phyloP scores from a whole-genome alignment of 2,797 vertebrate species.

The Tadarida brasiliensis region DNA sequence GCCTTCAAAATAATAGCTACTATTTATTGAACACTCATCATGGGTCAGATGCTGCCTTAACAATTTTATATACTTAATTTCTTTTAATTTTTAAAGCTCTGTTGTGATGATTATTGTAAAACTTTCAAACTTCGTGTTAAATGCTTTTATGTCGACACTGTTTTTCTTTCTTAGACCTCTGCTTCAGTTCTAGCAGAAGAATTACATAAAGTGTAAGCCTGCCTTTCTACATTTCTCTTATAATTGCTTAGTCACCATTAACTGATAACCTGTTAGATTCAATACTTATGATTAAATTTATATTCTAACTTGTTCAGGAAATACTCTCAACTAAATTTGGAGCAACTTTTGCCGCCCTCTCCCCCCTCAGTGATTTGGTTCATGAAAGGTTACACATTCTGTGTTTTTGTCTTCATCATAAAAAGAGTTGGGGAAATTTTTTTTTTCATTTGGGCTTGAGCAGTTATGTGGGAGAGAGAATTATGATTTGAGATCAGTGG shows the following conservation, averaged over 20 bases:
- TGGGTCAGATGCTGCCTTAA: constrained; percentile 17
- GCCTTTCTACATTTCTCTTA: constrained; percentile 72
- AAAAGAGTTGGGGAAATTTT: constrained; percentile 23
- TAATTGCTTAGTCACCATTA: constrained; percentile 56
- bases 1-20: constrained; percentile 59
- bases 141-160: constrained; percentile 60
- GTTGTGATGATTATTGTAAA: constrained; percentile 51
- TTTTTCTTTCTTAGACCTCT: constrained; percentile 89
- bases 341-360: not conserved
- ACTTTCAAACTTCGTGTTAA: constrained; percentile 69
- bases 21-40: constrained; percentile 31
- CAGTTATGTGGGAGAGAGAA: constrained; percentile 12
- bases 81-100: constrained; percentile 60
- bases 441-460: constrained; percentile 42
- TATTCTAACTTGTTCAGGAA: constrained; percentile 56
- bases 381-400: constrained; percentile 34
- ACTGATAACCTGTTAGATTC: constrained; percentile 50
- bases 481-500: constrained; percentile 37
- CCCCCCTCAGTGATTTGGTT: constrained; percentile 32
- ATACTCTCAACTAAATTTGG: constrained; percentile 41
- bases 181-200: constrained; percentile 97
- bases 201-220: constrained; percentile 96
- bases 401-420: constrained; percentile 48
- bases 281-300: not conserved
- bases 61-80: constrained; percentile 53